Percentiles rank a stretch among this genome's conserved stretches.
These are phyloP conservation scores for Cordilura impudica DNA, from an alignment of 2,888 invertebrate species.

Conservation along the genomic window DNA sequence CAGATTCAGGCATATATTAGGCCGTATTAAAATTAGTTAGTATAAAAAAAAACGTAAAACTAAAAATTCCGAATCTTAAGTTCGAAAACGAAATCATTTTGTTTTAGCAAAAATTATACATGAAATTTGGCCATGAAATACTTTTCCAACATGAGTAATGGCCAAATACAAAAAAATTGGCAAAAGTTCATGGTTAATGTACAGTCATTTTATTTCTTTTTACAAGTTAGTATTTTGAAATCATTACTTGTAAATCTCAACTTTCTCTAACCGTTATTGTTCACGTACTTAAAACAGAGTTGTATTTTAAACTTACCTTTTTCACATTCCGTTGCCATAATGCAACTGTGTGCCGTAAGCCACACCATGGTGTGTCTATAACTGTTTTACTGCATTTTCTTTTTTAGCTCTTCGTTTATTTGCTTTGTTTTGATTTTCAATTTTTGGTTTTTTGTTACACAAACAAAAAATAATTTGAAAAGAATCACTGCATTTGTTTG, in stretches of 20 bases:
- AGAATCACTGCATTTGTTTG: conserved; percentile 45
- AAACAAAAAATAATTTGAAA: conserved; percentile 5
- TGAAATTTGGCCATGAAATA: too few relatives aligned
- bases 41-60: too few relatives aligned
- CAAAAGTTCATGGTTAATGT: too few relatives aligned
- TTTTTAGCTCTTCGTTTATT: conserved; percentile 50
- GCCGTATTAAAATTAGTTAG: too few relatives aligned
- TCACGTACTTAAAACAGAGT: conserved; percentile 42
- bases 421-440: conserved; percentile 57
- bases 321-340: conserved; percentile 33
- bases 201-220: too few relatives aligned
- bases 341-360: conserved; percentile 50
- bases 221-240: too few relatives aligned
- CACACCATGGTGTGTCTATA: conserved; percentile 46
- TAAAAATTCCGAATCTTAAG: too few relatives aligned
- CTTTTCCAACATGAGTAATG: too few relatives aligned
- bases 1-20: too few relatives aligned
- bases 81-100: too few relatives aligned
- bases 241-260: background rate
- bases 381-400: conserved; percentile 34
- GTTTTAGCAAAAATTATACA: too few relatives aligned
- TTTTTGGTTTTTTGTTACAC: conserved; percentile 42
- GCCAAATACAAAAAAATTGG: too few relatives aligned
- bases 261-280: background rate
- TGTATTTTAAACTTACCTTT: conserved; percentile 57